Evolutionary conservation across 2,113 vertebrate genomes (phyloP).

Genomic region (Phaethornis superciliosus): DNA sequence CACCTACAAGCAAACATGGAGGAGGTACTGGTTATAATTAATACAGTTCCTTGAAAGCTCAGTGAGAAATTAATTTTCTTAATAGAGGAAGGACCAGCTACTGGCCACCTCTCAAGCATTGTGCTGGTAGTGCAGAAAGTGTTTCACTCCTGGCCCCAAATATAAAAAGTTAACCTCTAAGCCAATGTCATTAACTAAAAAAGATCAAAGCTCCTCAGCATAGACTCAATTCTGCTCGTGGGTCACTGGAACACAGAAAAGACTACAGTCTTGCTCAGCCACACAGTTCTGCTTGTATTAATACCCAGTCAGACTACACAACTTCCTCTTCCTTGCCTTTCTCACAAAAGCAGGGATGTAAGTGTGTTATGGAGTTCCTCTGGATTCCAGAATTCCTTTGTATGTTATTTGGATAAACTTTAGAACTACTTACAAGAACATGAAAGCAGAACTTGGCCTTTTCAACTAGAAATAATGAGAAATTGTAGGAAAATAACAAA

Average conservation of each 20-base stretch:
- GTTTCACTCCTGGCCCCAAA: background rate
- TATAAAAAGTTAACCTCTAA: background rate
- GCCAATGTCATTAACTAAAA: fast-evolving
- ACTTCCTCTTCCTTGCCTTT: background rate
- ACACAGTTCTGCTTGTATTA: background rate
- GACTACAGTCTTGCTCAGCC: background rate
- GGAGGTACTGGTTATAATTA: background rate
- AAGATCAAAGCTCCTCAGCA: background rate
- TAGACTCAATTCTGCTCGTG: background rate
- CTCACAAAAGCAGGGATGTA: background rate
- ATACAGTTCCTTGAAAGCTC: background rate
- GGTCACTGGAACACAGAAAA: background rate
- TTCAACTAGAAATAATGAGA: background rate
- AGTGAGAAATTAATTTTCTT: background rate
- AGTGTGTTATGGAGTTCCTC: background rate
- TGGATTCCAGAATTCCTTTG: background rate
- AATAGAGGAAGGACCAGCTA: background rate
- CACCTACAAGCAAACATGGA: constrained; percentile 79
- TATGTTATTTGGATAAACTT: background rate
- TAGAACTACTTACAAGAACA: background rate
- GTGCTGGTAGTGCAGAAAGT: background rate
- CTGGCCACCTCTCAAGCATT: background rate
- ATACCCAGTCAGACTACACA: background rate
- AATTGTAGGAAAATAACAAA: background rate
- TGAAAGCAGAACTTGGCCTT: background rate